Percentiles rank a stretch among this genome's conserved stretches.
These are phyloP conservation scores for Drosophila acutilabella DNA, from an alignment of 2,888 invertebrate species.

Conservation along the genomic window DNA sequence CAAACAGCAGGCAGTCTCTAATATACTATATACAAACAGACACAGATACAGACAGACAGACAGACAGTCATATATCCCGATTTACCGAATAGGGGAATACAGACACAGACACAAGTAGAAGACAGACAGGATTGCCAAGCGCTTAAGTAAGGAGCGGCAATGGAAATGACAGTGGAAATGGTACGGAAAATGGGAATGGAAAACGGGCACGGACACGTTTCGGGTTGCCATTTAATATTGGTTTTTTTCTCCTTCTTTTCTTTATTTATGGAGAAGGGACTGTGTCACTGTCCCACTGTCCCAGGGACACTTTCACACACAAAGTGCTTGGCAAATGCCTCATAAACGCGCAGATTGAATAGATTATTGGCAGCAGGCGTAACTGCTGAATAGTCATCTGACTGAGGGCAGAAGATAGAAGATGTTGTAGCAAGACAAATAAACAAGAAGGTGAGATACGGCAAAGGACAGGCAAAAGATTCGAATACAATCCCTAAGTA, in stretches of 20 bases:
- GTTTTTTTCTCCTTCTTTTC: conserved; percentile 15
- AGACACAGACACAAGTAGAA: conserved; percentile 6
- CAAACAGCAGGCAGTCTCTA: conserved; percentile 62
- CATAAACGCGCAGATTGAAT: conserved; percentile 54
- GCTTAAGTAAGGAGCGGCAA: conserved; percentile 21
- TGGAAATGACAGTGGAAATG: conserved; percentile 1
- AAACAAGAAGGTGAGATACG: background rate
- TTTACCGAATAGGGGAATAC: conserved; percentile 4
- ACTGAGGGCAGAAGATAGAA: background rate
- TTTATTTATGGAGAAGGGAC: conserved; percentile 34
- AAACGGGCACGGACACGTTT: conserved; percentile 38
- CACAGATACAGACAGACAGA: conserved; percentile 2
- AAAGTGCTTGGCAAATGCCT: conserved; percentile 55
- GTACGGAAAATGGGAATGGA: conserved; percentile 1
- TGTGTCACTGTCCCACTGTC: background rate
- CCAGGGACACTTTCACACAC: conserved; percentile 37
- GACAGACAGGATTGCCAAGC: conserved; percentile 43
- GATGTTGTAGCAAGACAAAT: background rate
- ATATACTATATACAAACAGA: conserved; percentile 7
- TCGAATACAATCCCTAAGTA: no score
- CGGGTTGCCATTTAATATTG: conserved; percentile 18
- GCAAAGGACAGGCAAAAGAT: background rate
- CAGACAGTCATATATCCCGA: conserved; percentile 3
- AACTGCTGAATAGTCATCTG: conserved; percentile 24
- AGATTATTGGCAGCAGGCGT: conserved; percentile 46